Conservation (phyloP, 2,113 vertebrate species). For the Malurus elegans region DNA sequence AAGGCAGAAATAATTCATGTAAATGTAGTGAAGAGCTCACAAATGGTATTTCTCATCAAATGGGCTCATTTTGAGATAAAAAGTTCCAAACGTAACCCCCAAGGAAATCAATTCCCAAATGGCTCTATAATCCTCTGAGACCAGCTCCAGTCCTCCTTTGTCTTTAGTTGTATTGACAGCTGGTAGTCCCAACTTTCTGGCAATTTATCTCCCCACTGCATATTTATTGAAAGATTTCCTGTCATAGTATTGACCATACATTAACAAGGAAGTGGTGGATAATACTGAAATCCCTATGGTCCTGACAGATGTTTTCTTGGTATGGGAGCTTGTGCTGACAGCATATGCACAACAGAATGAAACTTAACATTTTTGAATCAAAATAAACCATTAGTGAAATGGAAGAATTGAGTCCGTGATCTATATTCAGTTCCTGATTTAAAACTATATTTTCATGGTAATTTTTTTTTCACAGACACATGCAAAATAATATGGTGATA, state of each 20-base stretch:
- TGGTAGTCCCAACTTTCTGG: conserved; percentile 55
- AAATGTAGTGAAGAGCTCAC: not conserved
- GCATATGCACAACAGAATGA: conserved; percentile 5
- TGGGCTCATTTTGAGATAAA: not conserved
- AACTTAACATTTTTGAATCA: not conserved
- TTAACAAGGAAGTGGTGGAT: conserved; percentile 30
- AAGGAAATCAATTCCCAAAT: conserved; percentile 63
- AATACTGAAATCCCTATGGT: conserved; percentile 29
- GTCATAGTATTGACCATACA: not conserved
- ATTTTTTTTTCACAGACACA: not conserved
- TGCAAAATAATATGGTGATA: not conserved
- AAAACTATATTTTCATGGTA: not conserved
- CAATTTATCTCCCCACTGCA: conserved; percentile 58
- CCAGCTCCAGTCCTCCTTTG: conserved; percentile 27
- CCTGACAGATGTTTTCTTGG: conserved; percentile 61
- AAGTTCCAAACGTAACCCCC: not conserved
- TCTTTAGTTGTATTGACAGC: conserved; percentile 67
- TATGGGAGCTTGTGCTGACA: not conserved
- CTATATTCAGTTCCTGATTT: not conserved
- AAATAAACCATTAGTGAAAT: conserved; percentile 11
- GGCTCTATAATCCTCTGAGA: not conserved
- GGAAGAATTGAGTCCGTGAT: not conserved
- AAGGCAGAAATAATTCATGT: not conserved
- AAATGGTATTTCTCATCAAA: not conserved
- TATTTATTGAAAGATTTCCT: conserved; percentile 66